Conservation (phyloP, 2,888 invertebrate genomes). For the Adelphocoris suturalis region DNA sequence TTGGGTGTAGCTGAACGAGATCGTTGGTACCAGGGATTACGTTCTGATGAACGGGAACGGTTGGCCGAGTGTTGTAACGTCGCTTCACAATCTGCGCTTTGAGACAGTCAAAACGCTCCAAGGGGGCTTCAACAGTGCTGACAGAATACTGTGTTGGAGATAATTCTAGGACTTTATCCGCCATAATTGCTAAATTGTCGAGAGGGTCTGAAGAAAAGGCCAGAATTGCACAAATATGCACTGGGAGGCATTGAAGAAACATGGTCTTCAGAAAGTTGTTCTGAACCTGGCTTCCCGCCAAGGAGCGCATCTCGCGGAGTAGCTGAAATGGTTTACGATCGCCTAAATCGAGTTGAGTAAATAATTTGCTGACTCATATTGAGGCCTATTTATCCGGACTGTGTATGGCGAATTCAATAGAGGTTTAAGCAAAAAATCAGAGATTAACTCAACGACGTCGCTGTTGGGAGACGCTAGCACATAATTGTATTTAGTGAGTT, state of each 20-base stretch:
- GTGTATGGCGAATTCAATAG: too few relatives aligned
- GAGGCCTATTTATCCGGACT: too few relatives aligned
- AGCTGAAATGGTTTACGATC: slow-evolving; percentile 55
- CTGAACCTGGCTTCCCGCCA: neutral
- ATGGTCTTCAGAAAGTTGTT: slow-evolving; percentile 41
- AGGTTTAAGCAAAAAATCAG: too few relatives aligned
- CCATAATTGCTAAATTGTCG: slow-evolving; percentile 51
- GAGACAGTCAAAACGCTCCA: neutral
- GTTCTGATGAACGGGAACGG: neutral
- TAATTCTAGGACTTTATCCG: slow-evolving; percentile 54
- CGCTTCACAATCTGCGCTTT: neutral
- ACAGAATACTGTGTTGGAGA: slow-evolving; percentile 10
- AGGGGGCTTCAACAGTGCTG: neutral
- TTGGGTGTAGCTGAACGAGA: neutral
- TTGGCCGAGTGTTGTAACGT: neutral
- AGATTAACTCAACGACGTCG: too few relatives aligned
- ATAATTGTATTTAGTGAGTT: too few relatives aligned
- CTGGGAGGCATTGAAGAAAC: slow-evolving; percentile 8
- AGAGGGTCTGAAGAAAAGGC: slow-evolving; percentile 22
- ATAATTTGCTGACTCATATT: slow-evolving; percentile 11
- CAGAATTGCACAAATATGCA: slow-evolving; percentile 17
- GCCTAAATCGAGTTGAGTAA: slow-evolving; percentile 55
- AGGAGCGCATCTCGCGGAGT: slow-evolving; percentile 54
- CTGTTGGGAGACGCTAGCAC: too few relatives aligned
- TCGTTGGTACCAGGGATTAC: neutral